Evolutionary conservation across 2,113 vertebrate genomes (phyloP), one percentile per base, ranked within the genome.

Genomic region (Fregetta grallaria): DNA sequence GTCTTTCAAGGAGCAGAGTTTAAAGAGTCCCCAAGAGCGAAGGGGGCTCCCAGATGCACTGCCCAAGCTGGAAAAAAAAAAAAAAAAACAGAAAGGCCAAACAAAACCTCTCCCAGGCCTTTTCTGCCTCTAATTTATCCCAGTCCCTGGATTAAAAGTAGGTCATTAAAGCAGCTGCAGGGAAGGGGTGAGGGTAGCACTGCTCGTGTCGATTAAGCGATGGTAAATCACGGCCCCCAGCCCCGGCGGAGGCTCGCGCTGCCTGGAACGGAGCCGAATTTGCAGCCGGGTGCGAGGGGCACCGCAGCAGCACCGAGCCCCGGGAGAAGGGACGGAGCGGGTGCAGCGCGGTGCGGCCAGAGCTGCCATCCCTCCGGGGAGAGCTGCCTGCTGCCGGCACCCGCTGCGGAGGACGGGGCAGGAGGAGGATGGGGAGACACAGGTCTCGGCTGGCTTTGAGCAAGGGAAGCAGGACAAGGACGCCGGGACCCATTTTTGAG

Each of bases 21-120:
- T 84, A 95, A 94, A 90, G 76, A 86, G 50, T 44, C 96, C 92
- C 94, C 2, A 4, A n/a, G 94, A 95, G 83, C 0, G 0, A 44
- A 89, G 94, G 72, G 90, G 73, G 90, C 61, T 94, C 96, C 94
- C 88, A 61, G 59, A 75, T 53, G 77, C 58, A 2, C 74, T 82
- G 72, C 86, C 76, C 72, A 40, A 78, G 63, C 11, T 63, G 75
- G 55, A 6, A 4, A 2, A 36, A 34, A 30, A 47, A 76, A n/a
- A 40, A 16, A 11, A 59, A 63, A 22, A 65, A 9, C 50, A 86
- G 55, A 83, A 76, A 66, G 32, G 34, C 88, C 66, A 91, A 94
- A 93, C 76, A 91, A 96, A 95, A 94, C 91, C 88, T 94, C 47
- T n/a, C 79, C 72, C n/a, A 29, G 94, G 80, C 75, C 88, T 75